Base-by-base conservation (phyloP, 2,888 invertebrate genomes). In the Tetheella fluctuosa region DNA sequence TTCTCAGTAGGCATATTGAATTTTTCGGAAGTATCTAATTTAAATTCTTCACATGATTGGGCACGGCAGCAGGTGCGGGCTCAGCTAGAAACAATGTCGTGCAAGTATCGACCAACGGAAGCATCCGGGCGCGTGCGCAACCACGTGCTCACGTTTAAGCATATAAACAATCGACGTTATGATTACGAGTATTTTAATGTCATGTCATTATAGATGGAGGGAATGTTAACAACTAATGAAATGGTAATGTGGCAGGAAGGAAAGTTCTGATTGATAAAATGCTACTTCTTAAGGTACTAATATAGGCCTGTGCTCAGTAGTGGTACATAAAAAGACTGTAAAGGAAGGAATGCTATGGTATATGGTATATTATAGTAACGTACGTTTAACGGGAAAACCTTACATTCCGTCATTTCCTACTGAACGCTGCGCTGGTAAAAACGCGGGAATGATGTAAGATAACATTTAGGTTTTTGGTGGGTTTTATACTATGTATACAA, bases 71-170 rank as follows among this genome's bases (percentile, higher is more conserved):
- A 83, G 85, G 85, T 84, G 84, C 67, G 72, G 61, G 60, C 59
- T 63, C 68, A 60, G 70, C 64, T 65, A 78, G 74, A 80, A 79
- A 83, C 80, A 84, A 82, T 82, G 82, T 82, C 80, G 78, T 67
- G 74, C 76, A 73, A 79, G 74, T 74, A 78, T 80, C 72, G 78
- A 68, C 74, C 69, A 69, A 73, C 74, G 71, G 67, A 64, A 75
- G 79, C 75, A 78, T 84, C 81, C 84, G 87, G 86, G 48, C 88
- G 88, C 86, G 88, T 86, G 88, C 86, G 84, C 85, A 80, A 74
- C 84, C 88, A 89, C 89, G 85, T 89, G 89, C 75, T 74, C 69
- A 76, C 73, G 64, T 69, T 73, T 73, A 72, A 71, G 76, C 74
- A 65, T 79, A 80, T 77, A 77, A 82, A 81, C 71, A 74, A 75